These are phyloP conservation scores for Nothobranchius furzeri DNA, from an alignment of 2,113 vertebrate species.

Conservation along the genomic window DNA sequence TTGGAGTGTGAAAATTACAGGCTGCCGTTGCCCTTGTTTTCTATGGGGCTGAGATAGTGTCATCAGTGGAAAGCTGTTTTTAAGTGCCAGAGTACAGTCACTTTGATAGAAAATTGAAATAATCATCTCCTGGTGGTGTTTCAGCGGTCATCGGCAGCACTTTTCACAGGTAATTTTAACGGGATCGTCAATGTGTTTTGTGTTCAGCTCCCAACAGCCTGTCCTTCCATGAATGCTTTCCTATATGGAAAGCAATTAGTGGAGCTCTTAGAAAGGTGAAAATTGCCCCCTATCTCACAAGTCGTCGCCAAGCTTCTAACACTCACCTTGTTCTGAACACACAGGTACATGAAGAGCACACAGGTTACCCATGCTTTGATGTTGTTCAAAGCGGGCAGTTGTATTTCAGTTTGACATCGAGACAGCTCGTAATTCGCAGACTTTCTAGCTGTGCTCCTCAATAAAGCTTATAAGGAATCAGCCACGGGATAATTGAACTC, in stretches of 20 bases:
- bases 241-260: conserved; percentile 36
- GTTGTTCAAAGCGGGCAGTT: conserved; percentile 15
- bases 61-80: conserved; percentile 23
- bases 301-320: neutral
- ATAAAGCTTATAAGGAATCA: conserved; percentile 46
- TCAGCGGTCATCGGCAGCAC: conserved; percentile 24
- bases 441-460: conserved; percentile 32
- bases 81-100: conserved; percentile 23
- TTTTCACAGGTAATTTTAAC: conserved; percentile 51
- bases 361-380: neutral
- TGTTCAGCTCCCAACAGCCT: conserved; percentile 17
- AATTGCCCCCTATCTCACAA: conserved; percentile 22
- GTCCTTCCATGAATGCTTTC: conserved; percentile 55
- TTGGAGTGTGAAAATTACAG: conserved; percentile 31
- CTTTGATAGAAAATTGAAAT: conserved; percentile 18
- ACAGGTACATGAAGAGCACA: neutral
- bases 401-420: conserved; percentile 16
- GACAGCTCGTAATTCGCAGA: conserved; percentile 29
- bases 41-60: conserved; percentile 13
- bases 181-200: conserved; percentile 43
- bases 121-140: conserved; percentile 25
- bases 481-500: conserved; percentile 31
- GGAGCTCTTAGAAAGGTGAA: conserved; percentile 15
- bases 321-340: neutral
- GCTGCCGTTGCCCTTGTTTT: conserved; percentile 16